Conservation (phyloP, 2,888 invertebrate genomes). For the Mythimna lalbum region DNA sequence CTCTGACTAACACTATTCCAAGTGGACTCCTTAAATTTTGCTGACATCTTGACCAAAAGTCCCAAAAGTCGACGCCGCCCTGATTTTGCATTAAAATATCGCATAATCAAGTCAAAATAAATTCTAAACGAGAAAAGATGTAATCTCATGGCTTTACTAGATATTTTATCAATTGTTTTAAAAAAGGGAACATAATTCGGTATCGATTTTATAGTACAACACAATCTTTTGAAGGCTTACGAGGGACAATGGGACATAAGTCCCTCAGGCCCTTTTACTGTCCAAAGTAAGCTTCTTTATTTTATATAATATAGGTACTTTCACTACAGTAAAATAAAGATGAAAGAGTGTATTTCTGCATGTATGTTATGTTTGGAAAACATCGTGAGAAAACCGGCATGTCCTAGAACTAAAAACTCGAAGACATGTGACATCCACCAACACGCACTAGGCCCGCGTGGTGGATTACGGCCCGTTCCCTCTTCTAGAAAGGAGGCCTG, state of each 20-base stretch:
- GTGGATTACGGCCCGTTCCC: too few species aligned
- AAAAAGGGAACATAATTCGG: background rate
- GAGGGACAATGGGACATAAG: constrained; percentile 8
- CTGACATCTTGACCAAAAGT: too few species aligned
- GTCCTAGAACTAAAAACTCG: too few species aligned
- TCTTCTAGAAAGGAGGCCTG: too few species aligned
- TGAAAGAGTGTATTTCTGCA: too few species aligned
- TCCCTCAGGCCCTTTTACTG: constrained; percentile 18
- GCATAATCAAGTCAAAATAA: background rate
- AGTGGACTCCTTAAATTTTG: too few species aligned
- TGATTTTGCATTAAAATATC: background rate
- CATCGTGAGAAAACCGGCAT: too few species aligned
- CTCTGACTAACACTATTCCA: too few species aligned
- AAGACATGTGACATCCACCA: too few species aligned
- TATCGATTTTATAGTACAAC: constrained; percentile 25
- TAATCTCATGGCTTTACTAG: constrained; percentile 5
- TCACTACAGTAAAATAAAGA: background rate
- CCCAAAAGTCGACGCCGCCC: too few species aligned
- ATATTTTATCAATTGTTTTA: constrained; percentile 16
- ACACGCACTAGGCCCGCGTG: too few species aligned
- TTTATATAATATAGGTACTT: background rate
- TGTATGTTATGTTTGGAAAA: too few species aligned
- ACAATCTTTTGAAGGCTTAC: constrained; percentile 18
- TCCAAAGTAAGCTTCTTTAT: constrained; percentile 1
- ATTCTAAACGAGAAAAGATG: background rate